A percentile compares a stretch with the other conserved stretches of the same genome.
Conservation (phyloP, 2,113 vertebrate species). For the Tetrax tetrax region DNA sequence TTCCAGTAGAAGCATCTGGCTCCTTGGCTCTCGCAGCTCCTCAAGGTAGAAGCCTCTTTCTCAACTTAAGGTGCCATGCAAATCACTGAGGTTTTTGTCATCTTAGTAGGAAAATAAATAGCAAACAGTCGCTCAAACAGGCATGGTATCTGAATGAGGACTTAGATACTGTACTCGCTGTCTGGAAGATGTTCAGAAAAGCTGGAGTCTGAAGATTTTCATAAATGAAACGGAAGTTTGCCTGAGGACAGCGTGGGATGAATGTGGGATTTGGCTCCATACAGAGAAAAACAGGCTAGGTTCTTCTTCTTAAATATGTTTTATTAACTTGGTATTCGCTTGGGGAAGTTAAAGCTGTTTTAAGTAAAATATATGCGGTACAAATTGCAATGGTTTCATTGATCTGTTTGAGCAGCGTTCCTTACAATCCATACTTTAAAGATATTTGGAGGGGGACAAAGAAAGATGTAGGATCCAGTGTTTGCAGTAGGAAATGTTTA, state of each 20-base stretch:
- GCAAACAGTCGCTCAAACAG: background rate
- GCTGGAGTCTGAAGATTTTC: background rate
- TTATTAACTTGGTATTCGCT: background rate
- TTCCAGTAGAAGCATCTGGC: background rate
- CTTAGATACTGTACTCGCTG: background rate
- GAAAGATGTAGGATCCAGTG: background rate
- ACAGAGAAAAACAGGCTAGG: background rate
- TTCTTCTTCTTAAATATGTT: background rate
- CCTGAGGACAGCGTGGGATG: conserved; percentile 16
- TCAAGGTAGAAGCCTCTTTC: background rate
- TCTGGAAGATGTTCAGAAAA: background rate
- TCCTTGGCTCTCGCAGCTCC: background rate
- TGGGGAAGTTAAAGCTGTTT: background rate
- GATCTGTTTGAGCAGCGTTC: background rate
- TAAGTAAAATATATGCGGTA: background rate
- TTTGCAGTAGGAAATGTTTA: background rate
- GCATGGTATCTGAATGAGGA: fast-evolving
- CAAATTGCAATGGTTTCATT: background rate
- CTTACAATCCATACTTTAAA: fast-evolving
- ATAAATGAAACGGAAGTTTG: background rate
- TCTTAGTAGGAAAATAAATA: background rate
- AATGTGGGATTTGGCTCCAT: background rate
- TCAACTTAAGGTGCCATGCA: background rate
- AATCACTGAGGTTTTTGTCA: background rate
- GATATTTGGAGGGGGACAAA: background rate